Evolutionary conservation across 2,888 invertebrate genomes (phyloP).

Genomic region (Empis livida): DNA sequence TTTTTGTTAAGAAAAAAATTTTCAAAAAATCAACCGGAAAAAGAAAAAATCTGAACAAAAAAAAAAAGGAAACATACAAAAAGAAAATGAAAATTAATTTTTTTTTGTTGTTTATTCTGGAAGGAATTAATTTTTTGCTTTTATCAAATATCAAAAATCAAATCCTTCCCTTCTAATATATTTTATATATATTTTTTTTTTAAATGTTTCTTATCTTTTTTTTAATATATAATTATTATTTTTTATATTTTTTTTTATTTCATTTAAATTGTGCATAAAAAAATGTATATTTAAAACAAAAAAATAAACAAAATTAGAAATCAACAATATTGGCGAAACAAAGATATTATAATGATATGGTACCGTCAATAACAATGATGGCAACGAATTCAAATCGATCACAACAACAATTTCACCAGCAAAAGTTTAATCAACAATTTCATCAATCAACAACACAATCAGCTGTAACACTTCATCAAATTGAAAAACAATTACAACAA

Average conservation of each 20-base stretch:
- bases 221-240: no score
- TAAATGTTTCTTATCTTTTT: neutral
- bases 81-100: slow-evolving; percentile 25
- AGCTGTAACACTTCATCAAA: slow-evolving; percentile 6
- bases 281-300: no score
- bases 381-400: neutral
- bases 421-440: neutral
- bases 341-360: neutral
- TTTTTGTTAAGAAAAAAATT: slow-evolving; percentile 7
- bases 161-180: slow-evolving; percentile 28
- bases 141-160: slow-evolving; percentile 13
- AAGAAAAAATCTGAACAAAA: slow-evolving; percentile 39
- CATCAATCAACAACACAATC: slow-evolving; percentile 16
- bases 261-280: no score
- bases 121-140: slow-evolving; percentile 10
- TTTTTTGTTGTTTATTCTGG: slow-evolving; percentile 9
- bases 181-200: no score
- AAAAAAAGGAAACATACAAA: slow-evolving; percentile 40
- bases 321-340: no score
- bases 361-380: slow-evolving; percentile 14
- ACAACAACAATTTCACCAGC: slow-evolving; percentile 1
- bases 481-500: slow-evolving; percentile 18
- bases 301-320: no score
- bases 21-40: slow-evolving; percentile 27
- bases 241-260: no score